phyloP scores from a whole-genome alignment of 1,140 invertebrate species.

The Drosophila kikkawai region DNA sequence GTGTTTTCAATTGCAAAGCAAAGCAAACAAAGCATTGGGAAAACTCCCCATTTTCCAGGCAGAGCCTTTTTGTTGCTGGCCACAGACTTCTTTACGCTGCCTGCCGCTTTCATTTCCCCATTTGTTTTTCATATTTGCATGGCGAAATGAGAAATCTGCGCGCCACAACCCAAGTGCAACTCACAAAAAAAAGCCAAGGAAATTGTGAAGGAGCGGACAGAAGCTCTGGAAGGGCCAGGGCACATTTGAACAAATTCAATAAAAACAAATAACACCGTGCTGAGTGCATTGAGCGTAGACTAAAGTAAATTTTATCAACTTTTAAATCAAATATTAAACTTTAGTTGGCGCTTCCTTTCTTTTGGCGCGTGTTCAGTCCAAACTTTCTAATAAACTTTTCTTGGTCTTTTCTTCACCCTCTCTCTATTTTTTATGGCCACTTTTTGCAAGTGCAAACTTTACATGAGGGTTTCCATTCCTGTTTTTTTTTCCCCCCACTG shows the following conservation, averaged over 20 bases:
- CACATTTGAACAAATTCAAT: slow-evolving; percentile 79
- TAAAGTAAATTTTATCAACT: slow-evolving; percentile 83
- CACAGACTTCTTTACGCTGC: slow-evolving; percentile 19
- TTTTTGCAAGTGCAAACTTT: slow-evolving; percentile 60
- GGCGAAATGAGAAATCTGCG: slow-evolving; percentile 76
- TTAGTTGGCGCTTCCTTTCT: slow-evolving; percentile 66
- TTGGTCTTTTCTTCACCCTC: slow-evolving; percentile 34
- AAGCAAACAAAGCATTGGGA: slow-evolving; percentile 78
- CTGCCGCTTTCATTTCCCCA: slow-evolving; percentile 48
- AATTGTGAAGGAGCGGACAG: background rate
- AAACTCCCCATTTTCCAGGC: slow-evolving; percentile 56
- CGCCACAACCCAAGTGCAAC: slow-evolving; percentile 41
- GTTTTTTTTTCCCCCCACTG: slow-evolving; percentile 21
- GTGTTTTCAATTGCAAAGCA: slow-evolving; percentile 72
- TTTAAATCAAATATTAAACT: slow-evolving; percentile 84
- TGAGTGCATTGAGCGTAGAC: slow-evolving; percentile 66
- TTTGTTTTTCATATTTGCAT: slow-evolving; percentile 81
- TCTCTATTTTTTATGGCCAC: slow-evolving; percentile 36
- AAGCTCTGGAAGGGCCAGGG: slow-evolving; percentile 22
- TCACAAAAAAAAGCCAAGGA: slow-evolving; percentile 17
- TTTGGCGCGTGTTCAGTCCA: slow-evolving; percentile 61
- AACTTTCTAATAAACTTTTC: slow-evolving; percentile 82
- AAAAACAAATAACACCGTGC: slow-evolving; percentile 75
- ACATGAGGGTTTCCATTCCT: slow-evolving; percentile 54
- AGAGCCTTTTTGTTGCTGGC: slow-evolving; percentile 32